Percentiles rank a stretch among this genome's conserved stretches.
phyloP scores from a whole-genome alignment of 2,888 invertebrate species.

The Heliconius sara region DNA sequence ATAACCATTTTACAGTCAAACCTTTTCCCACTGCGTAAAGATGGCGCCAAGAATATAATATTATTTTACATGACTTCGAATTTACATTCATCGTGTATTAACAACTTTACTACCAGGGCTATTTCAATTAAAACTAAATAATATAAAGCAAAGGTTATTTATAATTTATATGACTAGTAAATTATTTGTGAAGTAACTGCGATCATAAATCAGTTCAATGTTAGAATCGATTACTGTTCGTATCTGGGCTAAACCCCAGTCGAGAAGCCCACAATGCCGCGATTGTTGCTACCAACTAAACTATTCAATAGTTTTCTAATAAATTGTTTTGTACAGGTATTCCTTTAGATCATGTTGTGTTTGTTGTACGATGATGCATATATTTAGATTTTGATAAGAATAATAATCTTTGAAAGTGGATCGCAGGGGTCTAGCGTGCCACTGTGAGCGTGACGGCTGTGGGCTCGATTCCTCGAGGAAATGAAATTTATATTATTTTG shows the following conservation, averaged over 20 bases:
- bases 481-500: too few relatives aligned
- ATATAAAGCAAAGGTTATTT: neutral
- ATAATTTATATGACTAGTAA: constrained; percentile 13
- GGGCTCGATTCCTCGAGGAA: too few relatives aligned
- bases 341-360: neutral
- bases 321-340: constrained; percentile 23
- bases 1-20: too few relatives aligned
- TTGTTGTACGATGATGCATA: neutral
- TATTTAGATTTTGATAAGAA: neutral
- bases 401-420: too few relatives aligned
- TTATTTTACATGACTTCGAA: neutral
- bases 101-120: neutral
- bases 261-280: constrained; percentile 42
- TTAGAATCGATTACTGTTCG: constrained; percentile 38
- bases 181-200: constrained; percentile 26
- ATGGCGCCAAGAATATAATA: neutral
- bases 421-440: too few relatives aligned
- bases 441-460: too few relatives aligned
- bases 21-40: neutral
- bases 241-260: constrained; percentile 46
- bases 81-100: neutral
- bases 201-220: constrained; percentile 45
- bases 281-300: constrained; percentile 28
- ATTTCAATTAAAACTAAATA: neutral
- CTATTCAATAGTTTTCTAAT: constrained; percentile 36